These are phyloP conservation scores for Tromatobia lineatoria DNA, from an alignment of 2,888 invertebrate genomes.

Conservation along the genomic window DNA sequence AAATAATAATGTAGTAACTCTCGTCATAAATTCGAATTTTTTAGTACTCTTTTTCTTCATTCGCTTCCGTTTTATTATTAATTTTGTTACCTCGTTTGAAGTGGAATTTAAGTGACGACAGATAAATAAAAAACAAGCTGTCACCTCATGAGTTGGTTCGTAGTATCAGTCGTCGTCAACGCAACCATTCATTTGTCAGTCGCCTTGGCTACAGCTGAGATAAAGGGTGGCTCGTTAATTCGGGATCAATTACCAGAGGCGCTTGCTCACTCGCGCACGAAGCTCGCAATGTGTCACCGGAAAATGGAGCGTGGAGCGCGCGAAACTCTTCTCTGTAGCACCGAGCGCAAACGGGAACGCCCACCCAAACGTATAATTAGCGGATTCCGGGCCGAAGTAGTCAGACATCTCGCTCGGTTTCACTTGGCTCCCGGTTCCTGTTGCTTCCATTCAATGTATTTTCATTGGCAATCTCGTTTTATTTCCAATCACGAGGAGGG, in stretches of 20 bases:
- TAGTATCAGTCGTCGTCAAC: slow-evolving; percentile 17
- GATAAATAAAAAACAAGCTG: slow-evolving; percentile 22
- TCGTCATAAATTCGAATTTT: too few species aligned
- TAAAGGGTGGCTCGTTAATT: slow-evolving; percentile 79
- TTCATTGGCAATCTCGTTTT: slow-evolving; percentile 35
- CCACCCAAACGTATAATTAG: slow-evolving; percentile 69
- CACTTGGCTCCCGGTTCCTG: slow-evolving; percentile 42
- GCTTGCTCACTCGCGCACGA: slow-evolving; percentile 65
- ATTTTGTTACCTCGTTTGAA: background rate
- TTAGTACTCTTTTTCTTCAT: background rate
- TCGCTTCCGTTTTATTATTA: background rate
- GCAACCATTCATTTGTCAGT: slow-evolving; percentile 75
- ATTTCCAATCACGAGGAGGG: background rate
- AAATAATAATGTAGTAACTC: background rate
- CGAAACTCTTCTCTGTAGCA: slow-evolving; percentile 36
- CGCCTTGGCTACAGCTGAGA: slow-evolving; percentile 67
- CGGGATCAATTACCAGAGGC: slow-evolving; percentile 78
- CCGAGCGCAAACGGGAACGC: slow-evolving; percentile 52
- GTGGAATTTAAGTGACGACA: too few species aligned
- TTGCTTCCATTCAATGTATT: slow-evolving; percentile 33
- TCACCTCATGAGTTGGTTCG: slow-evolving; percentile 46
- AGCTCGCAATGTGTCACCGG: slow-evolving; percentile 70
- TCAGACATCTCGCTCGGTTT: slow-evolving; percentile 55
- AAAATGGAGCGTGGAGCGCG: slow-evolving; percentile 69
- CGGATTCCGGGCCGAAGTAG: slow-evolving; percentile 55